Evolutionary conservation across 1,140 invertebrate genomes (phyloP), one percentile per base, ranked within the genome.

Genomic region (Drosophila azteca): DNA sequence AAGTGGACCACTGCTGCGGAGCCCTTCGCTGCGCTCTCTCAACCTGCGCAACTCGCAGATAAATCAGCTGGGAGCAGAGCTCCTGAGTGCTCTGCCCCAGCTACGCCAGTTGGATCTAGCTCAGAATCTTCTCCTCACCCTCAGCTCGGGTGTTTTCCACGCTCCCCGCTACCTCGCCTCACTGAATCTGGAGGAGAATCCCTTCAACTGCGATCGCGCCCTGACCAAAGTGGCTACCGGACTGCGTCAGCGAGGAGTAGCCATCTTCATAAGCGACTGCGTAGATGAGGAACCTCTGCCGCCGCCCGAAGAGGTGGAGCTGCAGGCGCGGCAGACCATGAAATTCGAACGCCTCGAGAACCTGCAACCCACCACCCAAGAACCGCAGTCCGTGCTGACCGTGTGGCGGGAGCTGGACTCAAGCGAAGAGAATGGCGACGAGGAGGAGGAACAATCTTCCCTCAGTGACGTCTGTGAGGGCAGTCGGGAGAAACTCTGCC

Each of bases 41-140:
- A 88, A 77, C 52, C 57, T 92, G 6, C 79, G 79, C 13, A 90
- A 91, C 52, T 60, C 91, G 1, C 90, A 90, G 68, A 65, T 92
- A 6, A 90, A 74, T 55, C 78, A 90, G 11, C 26, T 91, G 20
- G 66, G 77, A 5, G 20, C 24, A 3, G 46, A 71, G 9, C 35
- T 77, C 2, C 68, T 91, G 2, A 75, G 68, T 24, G 79, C 54
- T 0, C 6, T 92, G 58, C 90, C 91, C 5, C 73, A 79, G 20
- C 22, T 92, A 6, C 63, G 69, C 0, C 74, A 84, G n/a, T 15
- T 92, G 57, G 79, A 92, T 64, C 41, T 92, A 54, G 66, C 84
- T 0, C 69, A 88, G 17, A 92, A 92, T 61, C 68, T 91, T 15
- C 49, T 92, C 22, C 59, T 91, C 3, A 91, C 88, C 0, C 45